phyloP scores from a whole-genome alignment of 2,888 invertebrate species.

The Lochmaea capreae region DNA sequence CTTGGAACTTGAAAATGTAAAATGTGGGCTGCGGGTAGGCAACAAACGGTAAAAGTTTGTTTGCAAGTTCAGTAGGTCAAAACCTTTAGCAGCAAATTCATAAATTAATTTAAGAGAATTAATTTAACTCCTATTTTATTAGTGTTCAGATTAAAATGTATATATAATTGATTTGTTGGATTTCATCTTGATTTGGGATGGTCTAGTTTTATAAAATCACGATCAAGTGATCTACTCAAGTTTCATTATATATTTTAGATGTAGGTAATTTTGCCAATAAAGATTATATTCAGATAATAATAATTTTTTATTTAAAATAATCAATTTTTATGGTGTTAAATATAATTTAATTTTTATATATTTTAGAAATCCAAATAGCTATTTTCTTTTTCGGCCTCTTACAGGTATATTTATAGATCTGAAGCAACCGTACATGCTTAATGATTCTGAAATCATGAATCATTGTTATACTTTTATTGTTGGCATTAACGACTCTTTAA shows the following conservation, averaged over 20 bases:
- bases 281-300: background rate
- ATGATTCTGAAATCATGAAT: background rate
- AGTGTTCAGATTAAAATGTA: background rate
- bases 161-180: slow-evolving; percentile 9
- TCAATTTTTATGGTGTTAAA: too few species aligned
- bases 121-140: background rate
- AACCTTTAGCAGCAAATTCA: background rate
- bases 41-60: slow-evolving; percentile 1
- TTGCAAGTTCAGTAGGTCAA: slow-evolving; percentile 21
- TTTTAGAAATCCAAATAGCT: too few species aligned
- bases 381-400: too few species aligned
- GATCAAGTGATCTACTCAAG: background rate
- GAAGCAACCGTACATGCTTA: too few species aligned
- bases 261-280: background rate
- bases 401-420: too few species aligned
- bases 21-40: background rate
- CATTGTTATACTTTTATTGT: slow-evolving; percentile 7
- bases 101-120: background rate
- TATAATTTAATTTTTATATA: too few species aligned
- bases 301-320: too few species aligned
- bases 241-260: background rate
- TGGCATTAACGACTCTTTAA: background rate
- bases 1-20: background rate
- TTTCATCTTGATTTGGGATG: background rate
- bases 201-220: background rate